Evolutionary conservation across 2,113 vertebrate species (phyloP).

Genomic region (Geococcyx californianus): DNA sequence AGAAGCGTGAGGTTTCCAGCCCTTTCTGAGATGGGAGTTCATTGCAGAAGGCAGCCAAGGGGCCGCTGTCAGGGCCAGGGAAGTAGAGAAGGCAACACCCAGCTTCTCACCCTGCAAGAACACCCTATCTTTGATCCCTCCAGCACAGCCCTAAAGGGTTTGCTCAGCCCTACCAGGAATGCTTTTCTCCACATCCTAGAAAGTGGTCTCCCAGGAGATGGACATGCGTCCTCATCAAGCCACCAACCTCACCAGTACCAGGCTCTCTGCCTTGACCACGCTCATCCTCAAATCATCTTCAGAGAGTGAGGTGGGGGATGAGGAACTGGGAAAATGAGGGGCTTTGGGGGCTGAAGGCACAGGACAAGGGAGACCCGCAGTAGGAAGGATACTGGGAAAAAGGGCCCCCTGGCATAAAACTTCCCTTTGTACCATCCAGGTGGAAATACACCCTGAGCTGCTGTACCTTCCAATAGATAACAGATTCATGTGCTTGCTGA

Average conservation of each 20-base stretch:
- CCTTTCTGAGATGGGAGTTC: background rate
- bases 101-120: background rate
- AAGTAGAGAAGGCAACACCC: background rate
- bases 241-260: background rate
- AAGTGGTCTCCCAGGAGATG: background rate
- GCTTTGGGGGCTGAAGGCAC: background rate
- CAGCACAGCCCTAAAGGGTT: background rate
- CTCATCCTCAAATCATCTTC: background rate
- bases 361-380: background rate
- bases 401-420: background rate
- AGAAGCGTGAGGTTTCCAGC: background rate
- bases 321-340: background rate
- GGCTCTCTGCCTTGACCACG: background rate
- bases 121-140: background rate
- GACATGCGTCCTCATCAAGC: background rate
- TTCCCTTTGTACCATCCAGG: background rate
- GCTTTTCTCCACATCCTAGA: background rate
- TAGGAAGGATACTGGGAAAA: background rate
- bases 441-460: background rate
- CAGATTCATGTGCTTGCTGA: background rate
- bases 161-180: background rate
- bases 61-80: background rate
- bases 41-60: background rate
- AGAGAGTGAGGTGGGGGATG: fast-evolving
- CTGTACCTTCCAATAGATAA: background rate